phyloP scores from a whole-genome alignment of 2,113 vertebrate genomes.

The Vulpes vulpes region DNA sequence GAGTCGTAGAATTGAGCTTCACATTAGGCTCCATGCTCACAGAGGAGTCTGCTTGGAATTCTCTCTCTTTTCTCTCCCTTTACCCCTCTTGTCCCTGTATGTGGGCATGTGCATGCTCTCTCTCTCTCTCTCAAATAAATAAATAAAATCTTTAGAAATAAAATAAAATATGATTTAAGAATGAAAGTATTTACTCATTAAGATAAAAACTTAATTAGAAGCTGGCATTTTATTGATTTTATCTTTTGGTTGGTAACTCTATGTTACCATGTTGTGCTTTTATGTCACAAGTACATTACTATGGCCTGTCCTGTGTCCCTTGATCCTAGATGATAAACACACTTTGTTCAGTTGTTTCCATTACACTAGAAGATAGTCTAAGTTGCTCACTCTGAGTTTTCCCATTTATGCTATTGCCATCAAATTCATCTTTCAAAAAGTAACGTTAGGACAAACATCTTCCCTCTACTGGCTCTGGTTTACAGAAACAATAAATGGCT shows the following conservation, averaged over 20 bases:
- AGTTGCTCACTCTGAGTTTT: background rate
- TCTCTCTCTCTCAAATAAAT: background rate
- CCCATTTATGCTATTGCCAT: background rate
- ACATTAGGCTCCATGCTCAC: background rate
- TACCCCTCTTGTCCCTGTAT: background rate
- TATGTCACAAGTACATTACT: background rate
- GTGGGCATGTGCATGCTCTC: background rate
- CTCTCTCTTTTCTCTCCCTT: background rate
- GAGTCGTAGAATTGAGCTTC: background rate
- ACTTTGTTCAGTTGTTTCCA: background rate
- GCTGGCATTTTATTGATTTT: background rate
- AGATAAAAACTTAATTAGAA: background rate
- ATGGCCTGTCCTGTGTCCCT: rapidly evolving
- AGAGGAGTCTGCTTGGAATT: background rate
- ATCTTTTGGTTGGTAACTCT: background rate
- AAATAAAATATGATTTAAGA: slow-evolving; percentile 24
- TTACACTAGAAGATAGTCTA: background rate
- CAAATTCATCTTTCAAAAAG: background rate
- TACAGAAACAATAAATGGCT: slow-evolving; percentile 70
- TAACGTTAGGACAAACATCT: background rate
- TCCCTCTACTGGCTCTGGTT: background rate
- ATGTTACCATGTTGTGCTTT: background rate
- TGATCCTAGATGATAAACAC: background rate
- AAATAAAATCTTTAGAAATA: background rate
- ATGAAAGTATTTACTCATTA: background rate